phyloP scores from a whole-genome alignment of 2,888 invertebrate genomes.

The Heliconius charithonia region DNA sequence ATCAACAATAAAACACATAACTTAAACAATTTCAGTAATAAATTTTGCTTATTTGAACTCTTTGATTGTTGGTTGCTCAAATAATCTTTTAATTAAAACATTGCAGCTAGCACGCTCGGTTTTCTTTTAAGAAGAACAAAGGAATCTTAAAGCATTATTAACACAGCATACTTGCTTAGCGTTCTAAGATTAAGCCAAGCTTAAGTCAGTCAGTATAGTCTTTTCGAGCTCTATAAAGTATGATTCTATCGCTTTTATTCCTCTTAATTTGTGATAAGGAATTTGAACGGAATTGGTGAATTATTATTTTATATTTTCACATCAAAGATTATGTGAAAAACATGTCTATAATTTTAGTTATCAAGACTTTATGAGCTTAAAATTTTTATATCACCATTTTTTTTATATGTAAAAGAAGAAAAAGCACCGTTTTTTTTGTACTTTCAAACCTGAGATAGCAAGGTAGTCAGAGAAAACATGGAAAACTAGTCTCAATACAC shows the following conservation, averaged over 20 bases:
- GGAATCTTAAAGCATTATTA: constrained; percentile 37
- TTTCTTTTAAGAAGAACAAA: constrained; percentile 25
- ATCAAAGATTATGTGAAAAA: neutral
- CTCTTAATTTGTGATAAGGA: constrained; percentile 6
- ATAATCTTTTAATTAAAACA: constrained; percentile 20
- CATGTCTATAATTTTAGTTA: neutral
- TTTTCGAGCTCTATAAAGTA: constrained; percentile 55
- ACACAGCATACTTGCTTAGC: constrained; percentile 33
- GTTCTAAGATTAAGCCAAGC: constrained; percentile 36
- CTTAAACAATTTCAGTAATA: neutral
- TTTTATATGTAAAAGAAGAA: no score
- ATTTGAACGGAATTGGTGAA: neutral
- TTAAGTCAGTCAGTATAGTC: constrained; percentile 36
- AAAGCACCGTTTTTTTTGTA: no score
- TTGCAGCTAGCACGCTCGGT: constrained; percentile 2
- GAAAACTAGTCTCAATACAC: no score
- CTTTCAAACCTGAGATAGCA: no score
- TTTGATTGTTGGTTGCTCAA: neutral
- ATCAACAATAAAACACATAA: neutral
- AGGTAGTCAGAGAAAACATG: no score
- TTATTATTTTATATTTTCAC: neutral
- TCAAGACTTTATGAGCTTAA: neutral
- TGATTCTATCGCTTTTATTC: constrained; percentile 70
- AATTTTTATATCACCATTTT: no score
- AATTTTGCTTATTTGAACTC: neutral